Evolutionary conservation across 92 coral and sea anemone genomes (phyloP), one percentile per base, ranked within the genome.

Genomic region (Galaxea fascicularis): DNA sequence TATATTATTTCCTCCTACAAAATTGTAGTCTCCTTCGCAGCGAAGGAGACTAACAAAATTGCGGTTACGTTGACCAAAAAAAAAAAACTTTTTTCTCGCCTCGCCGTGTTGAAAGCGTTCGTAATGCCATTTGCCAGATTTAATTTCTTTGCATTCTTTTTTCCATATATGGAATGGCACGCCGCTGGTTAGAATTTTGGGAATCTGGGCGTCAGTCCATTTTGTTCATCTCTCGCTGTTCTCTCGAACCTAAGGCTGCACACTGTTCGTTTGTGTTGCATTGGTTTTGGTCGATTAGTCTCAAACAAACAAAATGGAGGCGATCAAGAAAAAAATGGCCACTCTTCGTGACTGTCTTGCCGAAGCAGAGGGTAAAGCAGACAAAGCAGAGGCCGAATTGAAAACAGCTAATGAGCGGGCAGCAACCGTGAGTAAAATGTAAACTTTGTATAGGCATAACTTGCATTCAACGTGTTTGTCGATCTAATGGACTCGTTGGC

Each of bases 311-410:
- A 96, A 91, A 82, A 97, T 97, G 99, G 99, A 97, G 63, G 80
- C 90, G 86, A 95, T 96, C 71, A 96, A 94, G 98, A 96, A 96
- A 89, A 96, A 96, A 95, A 96, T 96, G 99, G 89, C 91, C 78
- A 73, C 75, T 29, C 98, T 96, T 88, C 90, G 90, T 86, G 88
- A 88, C 17, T 70, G 71, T 58, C 95, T 96, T 72, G 93, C 92
- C 15, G 93, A 91, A 1, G 99, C 99, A 74, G 98, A 94, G 78
- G 35, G 9, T 5, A 85, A 88, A 44, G 99, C 99, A 29, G 77
- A 87, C 25, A 88, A 79, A 64, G 99, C 99, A 67, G 99, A 96
- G 77, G 83, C 73, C 1, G 97, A 94, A 58, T 89, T 94, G 57
- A 65, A 89, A 63, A 87, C 80, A 8, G 97, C 99, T 21, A 91